A percentile compares a stretch with the other conserved stretches of the same genome.
These are phyloP conservation scores for Pseudochaenichthys georgianus DNA, from an alignment of 2,797 vertebrate genomes.

Conservation along the genomic window DNA sequence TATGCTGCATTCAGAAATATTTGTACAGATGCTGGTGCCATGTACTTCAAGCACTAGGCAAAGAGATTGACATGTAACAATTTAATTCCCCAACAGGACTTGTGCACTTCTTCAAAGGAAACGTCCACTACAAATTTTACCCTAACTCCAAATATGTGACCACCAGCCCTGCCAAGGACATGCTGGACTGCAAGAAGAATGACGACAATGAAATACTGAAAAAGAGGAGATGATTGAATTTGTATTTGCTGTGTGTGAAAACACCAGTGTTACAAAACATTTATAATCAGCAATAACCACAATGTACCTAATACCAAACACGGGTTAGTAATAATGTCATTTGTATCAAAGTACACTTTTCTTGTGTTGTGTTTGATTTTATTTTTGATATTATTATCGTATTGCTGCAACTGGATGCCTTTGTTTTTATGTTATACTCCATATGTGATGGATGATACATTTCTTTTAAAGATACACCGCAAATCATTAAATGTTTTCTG, in stretches of 20 bases:
- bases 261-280: background rate
- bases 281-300: constrained; percentile 9
- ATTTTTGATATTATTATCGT: background rate
- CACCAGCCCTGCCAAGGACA: constrained; percentile 41
- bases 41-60: background rate
- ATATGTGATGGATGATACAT: background rate
- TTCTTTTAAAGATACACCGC: background rate
- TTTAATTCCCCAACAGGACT: constrained; percentile 51
- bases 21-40: background rate
- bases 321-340: constrained; percentile 22
- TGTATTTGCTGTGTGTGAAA: constrained; percentile 1
- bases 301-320: background rate
- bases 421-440: background rate
- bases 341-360: background rate
- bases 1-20: background rate
- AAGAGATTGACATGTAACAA: background rate
- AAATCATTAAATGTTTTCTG: background rate
- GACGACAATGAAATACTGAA: constrained; percentile 16
- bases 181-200: constrained; percentile 64
- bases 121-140: constrained; percentile 65
- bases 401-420: background rate
- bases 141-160: constrained; percentile 33
- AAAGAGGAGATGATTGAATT: background rate
- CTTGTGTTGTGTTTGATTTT: background rate
- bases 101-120: constrained; percentile 73